phyloP scores from a whole-genome alignment of 1,140 invertebrate genomes.

The Papilio helenus region DNA sequence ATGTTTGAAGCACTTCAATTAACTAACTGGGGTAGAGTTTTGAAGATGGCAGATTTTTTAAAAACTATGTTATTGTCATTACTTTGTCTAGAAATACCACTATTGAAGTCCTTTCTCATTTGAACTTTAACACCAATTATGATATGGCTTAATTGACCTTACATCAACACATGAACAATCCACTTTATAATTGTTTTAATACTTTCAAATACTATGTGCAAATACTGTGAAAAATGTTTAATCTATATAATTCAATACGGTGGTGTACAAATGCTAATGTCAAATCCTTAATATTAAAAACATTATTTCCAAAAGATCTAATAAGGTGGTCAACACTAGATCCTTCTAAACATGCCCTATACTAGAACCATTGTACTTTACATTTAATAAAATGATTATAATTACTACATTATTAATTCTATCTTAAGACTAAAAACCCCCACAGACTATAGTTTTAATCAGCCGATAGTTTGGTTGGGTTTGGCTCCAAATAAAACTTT shows the following conservation, averaged over 20 bases:
- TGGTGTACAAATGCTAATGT: constrained; percentile 36
- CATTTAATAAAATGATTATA: constrained; percentile 21
- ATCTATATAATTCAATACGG: constrained; percentile 30
- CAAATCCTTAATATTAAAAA: constrained; percentile 30
- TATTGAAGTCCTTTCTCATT: constrained; percentile 24
- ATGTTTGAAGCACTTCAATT: constrained; percentile 28
- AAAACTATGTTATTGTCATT: constrained; percentile 39
- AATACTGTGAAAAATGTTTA: constrained; percentile 3
- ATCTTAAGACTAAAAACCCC: neutral
- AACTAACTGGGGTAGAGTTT: neutral
- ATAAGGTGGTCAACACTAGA: neutral
- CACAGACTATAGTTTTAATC: too few species aligned
- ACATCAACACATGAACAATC: constrained; percentile 3
- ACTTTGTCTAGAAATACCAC: constrained; percentile 21
- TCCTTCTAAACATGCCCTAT: constrained; percentile 1
- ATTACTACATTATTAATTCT: constrained; percentile 16
- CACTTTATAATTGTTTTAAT: neutral
- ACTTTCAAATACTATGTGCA: neutral
- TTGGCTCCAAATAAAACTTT: too few species aligned
- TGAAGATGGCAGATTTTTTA: constrained; percentile 20
- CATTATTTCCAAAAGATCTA: neutral
- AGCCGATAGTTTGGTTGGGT: too few species aligned
- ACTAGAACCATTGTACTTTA: constrained; percentile 38
- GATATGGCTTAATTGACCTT: constrained; percentile 38
- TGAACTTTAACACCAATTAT: constrained; percentile 29